Base-by-base conservation (phyloP, 2,888 invertebrate species). In the Tinea pellionella region DNA sequence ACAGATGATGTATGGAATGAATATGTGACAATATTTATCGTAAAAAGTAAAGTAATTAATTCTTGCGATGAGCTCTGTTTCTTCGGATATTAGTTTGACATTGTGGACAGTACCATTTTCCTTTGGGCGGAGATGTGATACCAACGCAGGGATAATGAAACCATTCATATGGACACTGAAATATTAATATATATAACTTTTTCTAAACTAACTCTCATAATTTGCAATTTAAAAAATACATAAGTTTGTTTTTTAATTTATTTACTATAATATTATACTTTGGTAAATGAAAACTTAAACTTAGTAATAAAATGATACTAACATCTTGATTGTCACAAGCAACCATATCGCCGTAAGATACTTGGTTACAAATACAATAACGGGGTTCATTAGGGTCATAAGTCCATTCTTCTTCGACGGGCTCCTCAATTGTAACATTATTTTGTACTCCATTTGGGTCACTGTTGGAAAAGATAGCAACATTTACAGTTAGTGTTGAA, bases 81-180 rank as follows among this genome's bases (percentile, higher is more conserved):
- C 96, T 91, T 64, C 94, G 93, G 94, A 96, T 95, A 62, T 94
- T 93, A 64, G 92, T 91, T 61, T 94, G 93, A 80, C 99, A 99
- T 72, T 96, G 96, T 0, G 98, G 97, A 78, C 99, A 99, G 80
- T 95, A 99, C 99, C 99, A 99, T 80, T 98, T 98, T 61, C 98
- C 98, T 78, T 97, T 97, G 0, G 99, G 99, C 51, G 98, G 96
- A 61, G 96, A 95, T 0, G 95, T 94, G 66, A 99, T 95, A 58
- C 96, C 96, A 59, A 99, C 99, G 78, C 99, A 99, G 6, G 95
- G 95, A 86, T 98, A 99, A 87, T 99, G 99, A 87, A 99, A 99
- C 99, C 99, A 99, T 80, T 99, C 98, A 73, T 96, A 96, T 1
- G 96, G 96, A 80, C 99, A 99, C 95, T 96, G 89, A 62, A 89